Percentiles rank a stretch among this genome's conserved stretches.
Conservation (phyloP, 1,140 invertebrate genomes). For the Odontomachus brunneus region DNA sequence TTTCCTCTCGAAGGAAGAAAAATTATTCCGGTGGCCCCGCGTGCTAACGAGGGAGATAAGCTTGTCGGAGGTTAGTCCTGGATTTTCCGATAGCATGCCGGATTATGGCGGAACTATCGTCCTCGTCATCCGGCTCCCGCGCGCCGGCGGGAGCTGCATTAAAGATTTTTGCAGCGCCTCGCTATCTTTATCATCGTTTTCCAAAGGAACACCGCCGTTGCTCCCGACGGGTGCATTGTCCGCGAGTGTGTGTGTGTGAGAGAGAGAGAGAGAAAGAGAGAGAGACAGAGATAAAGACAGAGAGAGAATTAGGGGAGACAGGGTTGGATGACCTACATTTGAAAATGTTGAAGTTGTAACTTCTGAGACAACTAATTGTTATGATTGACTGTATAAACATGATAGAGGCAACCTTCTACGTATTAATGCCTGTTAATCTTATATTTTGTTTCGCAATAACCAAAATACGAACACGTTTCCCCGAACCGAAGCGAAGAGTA, state of each 20-base stretch:
- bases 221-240: not conserved
- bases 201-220: not conserved
- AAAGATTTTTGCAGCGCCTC: not conserved
- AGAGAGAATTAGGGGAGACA: no score
- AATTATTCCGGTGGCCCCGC: constrained; percentile 66
- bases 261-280: not conserved
- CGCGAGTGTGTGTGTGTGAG: no score
- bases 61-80: constrained; percentile 68
- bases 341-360: no score
- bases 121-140: not conserved
- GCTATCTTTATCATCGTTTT: constrained; percentile 16
- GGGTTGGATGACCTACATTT: no score
- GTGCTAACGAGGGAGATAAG: constrained; percentile 72
- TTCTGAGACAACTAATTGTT: no score
- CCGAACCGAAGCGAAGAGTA: not conserved
- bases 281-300: no score
- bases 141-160: not conserved
- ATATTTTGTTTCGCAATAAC: no score
- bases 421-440: no score
- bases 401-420: no score
- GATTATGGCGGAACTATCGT: constrained; percentile 61
- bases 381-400: no score
- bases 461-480: no score
- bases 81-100: constrained; percentile 71
- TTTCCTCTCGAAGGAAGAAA: constrained; percentile 57